These are phyloP conservation scores for Polydrusus pterygomalis DNA, from an alignment of 2,888 invertebrate genomes.

Conservation along the genomic window DNA sequence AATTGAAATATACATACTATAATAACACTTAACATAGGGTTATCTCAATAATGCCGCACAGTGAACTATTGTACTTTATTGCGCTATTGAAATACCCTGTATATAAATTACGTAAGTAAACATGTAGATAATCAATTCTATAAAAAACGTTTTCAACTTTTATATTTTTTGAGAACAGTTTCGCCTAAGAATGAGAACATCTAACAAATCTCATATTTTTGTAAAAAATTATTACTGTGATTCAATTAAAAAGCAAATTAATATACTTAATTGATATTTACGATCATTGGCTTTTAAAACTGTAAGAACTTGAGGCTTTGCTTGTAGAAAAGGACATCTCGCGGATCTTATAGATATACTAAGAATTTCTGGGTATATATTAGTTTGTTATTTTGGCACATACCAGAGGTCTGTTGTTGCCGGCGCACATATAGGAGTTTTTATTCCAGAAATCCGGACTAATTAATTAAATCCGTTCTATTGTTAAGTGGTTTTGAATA, in stretches of 20 bases:
- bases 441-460: too few relatives aligned
- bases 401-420: too few relatives aligned
- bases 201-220: conserved; percentile 38
- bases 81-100: not conserved
- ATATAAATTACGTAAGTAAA: conserved; percentile 4
- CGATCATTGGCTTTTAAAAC: conserved; percentile 6
- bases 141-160: conserved; percentile 11
- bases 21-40: not conserved
- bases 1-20: not conserved
- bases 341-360: not conserved
- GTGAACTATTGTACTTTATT: too few relatives aligned
- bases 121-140: conserved; percentile 27
- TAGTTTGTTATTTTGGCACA: too few relatives aligned
- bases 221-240: conserved; percentile 45
- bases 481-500: too few relatives aligned
- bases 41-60: too few relatives aligned
- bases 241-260: conserved; percentile 7
- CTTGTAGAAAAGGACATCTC: not conserved
- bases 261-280: not conserved
- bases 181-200: conserved; percentile 19
- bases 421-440: too few relatives aligned
- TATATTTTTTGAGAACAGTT: conserved; percentile 11
- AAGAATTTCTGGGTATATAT: not conserved
- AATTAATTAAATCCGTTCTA: too few relatives aligned
- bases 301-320: not conserved